Evolutionary conservation across 2,888 invertebrate species (phyloP).

Genomic region (Aromia moschata): DNA sequence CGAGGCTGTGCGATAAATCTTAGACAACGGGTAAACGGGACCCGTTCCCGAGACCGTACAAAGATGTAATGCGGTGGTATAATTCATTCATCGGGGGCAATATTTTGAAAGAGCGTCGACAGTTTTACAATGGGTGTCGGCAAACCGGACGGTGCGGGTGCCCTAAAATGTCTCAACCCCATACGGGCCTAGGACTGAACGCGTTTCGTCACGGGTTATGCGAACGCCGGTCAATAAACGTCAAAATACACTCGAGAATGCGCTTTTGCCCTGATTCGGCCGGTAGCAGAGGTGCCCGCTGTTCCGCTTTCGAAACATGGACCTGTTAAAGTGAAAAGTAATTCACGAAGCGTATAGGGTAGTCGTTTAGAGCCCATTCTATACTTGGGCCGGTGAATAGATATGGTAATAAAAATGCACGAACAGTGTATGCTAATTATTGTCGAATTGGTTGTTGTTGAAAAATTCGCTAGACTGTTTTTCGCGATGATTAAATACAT

Average conservation of each 20-base stretch:
- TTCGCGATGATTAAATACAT: too few relatives aligned
- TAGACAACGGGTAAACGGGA: too few relatives aligned
- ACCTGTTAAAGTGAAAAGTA: neutral
- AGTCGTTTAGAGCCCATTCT: too few relatives aligned
- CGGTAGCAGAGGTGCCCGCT: neutral
- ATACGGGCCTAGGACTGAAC: conserved; percentile 11
- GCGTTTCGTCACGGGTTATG: conserved; percentile 15
- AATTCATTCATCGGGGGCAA: conserved; percentile 10
- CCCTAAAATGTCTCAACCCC: conserved; percentile 3
- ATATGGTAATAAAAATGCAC: too few relatives aligned
- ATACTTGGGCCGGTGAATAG: too few relatives aligned
- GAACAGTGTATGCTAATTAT: too few relatives aligned
- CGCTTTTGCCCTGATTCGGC: conserved; percentile 1
- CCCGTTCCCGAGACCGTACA: too few relatives aligned
- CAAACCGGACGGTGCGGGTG: conserved; percentile 6
- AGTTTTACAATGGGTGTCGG: conserved; percentile 26
- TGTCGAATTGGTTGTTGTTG: too few relatives aligned
- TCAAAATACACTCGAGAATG: conserved; percentile 12
- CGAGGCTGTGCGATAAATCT: too few relatives aligned
- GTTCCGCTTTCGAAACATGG: neutral
- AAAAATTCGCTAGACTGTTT: too few relatives aligned
- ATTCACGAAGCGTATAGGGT: too few relatives aligned
- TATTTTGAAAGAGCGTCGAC: conserved; percentile 23
- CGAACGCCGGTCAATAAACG: conserved; percentile 21
- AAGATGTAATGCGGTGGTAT: too few relatives aligned